Percentiles rank a stretch among this genome's conserved stretches.
Conservation (phyloP, 2,888 invertebrate species). For the Callyntrura guangdongensis region DNA sequence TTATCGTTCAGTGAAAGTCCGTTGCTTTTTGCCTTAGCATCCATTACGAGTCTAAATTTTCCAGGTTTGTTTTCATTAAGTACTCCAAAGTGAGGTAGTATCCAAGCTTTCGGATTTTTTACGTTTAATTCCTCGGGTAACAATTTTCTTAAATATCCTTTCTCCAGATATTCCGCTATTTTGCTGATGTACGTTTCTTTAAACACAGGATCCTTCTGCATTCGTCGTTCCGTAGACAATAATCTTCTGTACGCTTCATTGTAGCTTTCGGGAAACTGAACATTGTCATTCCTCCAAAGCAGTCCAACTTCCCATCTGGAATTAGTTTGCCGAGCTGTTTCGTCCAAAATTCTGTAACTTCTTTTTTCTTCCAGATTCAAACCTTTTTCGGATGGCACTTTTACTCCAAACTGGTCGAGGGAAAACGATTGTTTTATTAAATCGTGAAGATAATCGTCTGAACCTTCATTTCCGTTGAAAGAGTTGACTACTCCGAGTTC, state of each 20-base stretch:
- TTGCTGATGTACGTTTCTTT: neutral
- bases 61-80: slow-evolving; percentile 11
- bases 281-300: slow-evolving; percentile 45
- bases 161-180: slow-evolving; percentile 16
- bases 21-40: slow-evolving; percentile 11
- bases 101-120: neutral
- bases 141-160: slow-evolving; percentile 30
- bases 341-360: neutral
- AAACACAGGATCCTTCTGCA: neutral
- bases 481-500: neutral
- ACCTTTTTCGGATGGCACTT: neutral
- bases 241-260: slow-evolving; percentile 58
- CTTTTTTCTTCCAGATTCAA: neutral
- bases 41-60: slow-evolving; percentile 25
- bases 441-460: neutral
- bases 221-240: slow-evolving; percentile 8
- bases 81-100: neutral
- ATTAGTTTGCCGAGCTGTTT: neutral
- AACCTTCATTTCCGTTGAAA: neutral
- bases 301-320: slow-evolving; percentile 33
- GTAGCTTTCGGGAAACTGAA: neutral
- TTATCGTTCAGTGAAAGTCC: slow-evolving; percentile 19
- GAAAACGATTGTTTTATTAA: neutral
- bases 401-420: neutral
- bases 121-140: neutral